Evolutionary conservation across 2,888 invertebrate species (phyloP).

Genomic region (Epinotia ramella): DNA sequence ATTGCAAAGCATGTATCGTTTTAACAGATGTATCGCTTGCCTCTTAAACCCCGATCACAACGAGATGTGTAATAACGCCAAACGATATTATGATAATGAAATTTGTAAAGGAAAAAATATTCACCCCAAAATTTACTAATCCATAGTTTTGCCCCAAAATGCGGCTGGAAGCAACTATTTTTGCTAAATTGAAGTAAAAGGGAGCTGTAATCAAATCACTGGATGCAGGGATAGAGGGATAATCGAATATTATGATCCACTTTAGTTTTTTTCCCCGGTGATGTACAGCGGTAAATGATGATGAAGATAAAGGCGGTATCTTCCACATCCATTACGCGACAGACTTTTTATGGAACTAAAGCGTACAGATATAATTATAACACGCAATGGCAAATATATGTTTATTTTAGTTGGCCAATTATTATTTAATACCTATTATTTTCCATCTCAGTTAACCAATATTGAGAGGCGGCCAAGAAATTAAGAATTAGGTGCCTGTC

Average conservation of each 20-base stretch:
- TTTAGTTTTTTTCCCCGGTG: conserved; percentile 64
- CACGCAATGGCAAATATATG: background rate
- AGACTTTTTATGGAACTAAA: conserved; percentile 13
- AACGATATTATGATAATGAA: conserved; percentile 70
- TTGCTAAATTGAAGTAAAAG: conserved; percentile 74
- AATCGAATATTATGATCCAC: conserved; percentile 72
- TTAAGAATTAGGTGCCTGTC: no score
- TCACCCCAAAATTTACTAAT: conserved; percentile 67
- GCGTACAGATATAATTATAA: conserved; percentile 4
- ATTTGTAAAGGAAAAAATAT: conserved; percentile 67
- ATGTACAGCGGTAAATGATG: conserved; percentile 51
- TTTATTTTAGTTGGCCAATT: background rate
- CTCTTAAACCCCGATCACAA: conserved; percentile 51
- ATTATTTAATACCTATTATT: background rate
- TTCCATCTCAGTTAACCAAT: background rate
- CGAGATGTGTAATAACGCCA: conserved; percentile 53
- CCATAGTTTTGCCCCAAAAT: conserved; percentile 68
- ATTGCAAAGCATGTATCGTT: conserved; percentile 2
- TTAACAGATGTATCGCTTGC: conserved; percentile 46
- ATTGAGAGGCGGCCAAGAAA: no score
- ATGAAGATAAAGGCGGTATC: conserved; percentile 23
- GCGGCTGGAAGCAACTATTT: conserved; percentile 74
- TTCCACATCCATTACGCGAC: conserved; percentile 8
- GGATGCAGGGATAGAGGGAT: conserved; percentile 57
- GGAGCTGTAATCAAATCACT: conserved; percentile 76